These are phyloP conservation scores for Petrocephalus zakoni DNA, from an alignment of 2,113 vertebrate species.

Conservation along the genomic window DNA sequence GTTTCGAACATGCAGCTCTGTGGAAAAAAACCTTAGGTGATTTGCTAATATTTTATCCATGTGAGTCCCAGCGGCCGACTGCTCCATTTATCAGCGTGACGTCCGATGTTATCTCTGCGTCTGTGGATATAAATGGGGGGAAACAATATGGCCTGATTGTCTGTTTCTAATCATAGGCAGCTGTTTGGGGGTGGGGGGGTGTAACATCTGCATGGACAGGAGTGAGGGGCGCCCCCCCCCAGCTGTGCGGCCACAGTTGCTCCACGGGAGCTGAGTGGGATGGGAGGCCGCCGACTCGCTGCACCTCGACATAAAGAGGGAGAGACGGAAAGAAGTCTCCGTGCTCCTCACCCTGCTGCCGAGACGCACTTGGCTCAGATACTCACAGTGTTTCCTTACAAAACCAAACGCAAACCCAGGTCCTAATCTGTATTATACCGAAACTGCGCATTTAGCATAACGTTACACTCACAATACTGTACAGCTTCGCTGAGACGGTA, in stretches of 20 bases:
- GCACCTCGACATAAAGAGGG: not conserved
- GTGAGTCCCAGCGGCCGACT: not conserved
- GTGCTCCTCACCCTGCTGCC: not conserved
- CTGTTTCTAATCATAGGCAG: constrained; percentile 66
- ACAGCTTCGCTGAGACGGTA: not conserved
- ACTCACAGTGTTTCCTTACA: not conserved
- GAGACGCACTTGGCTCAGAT: not conserved
- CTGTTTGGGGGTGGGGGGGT: constrained; percentile 56
- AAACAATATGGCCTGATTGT: constrained; percentile 62
- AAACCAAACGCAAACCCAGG: not conserved
- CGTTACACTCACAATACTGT: not conserved
- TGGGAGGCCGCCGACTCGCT: constrained; percentile 47
- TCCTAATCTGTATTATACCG: not conserved
- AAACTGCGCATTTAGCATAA: not conserved
- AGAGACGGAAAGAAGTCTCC: not conserved
- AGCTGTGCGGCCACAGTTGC: constrained; percentile 66
- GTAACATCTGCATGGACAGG: constrained; percentile 59
- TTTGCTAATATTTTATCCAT: not conserved
- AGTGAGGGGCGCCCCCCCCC: constrained; percentile 47
- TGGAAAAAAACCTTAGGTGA: constrained; percentile 24
- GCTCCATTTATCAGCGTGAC: not conserved
- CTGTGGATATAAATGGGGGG: not conserved
- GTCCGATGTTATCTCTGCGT: not conserved
- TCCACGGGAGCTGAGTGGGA: constrained; percentile 57
- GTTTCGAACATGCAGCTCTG: constrained; percentile 56